A percentile compares a stretch with the other conserved stretches of the same genome.
Evolutionary conservation across 1,140 invertebrate species (phyloP).

Genomic region (Schlechtendalia chinensis): DNA sequence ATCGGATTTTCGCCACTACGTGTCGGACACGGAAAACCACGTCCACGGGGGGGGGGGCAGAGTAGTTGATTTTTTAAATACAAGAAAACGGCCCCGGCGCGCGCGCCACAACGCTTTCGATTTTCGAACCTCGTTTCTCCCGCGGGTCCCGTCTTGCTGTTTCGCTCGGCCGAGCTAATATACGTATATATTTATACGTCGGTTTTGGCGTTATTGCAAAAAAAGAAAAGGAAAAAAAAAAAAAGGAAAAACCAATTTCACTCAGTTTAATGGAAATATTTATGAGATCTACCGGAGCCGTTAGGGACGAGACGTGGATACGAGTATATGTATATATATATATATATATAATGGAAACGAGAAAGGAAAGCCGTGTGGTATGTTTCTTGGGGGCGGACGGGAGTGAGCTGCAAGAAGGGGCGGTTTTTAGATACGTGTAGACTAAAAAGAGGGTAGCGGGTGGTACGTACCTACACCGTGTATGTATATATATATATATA

Average conservation of each 20-base stretch:
- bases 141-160: neutral
- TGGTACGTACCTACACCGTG: neutral
- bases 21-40: neutral
- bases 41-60: neutral
- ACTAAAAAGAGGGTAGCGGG: neutral
- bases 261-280: constrained; percentile 48
- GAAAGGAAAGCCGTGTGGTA: neutral
- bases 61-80: neutral
- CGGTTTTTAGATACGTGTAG: too few species aligned
- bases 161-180: neutral
- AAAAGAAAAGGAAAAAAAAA: too few species aligned
- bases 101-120: constrained; percentile 36
- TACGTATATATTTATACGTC: constrained; percentile 14
- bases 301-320: neutral
- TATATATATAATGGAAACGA: too few species aligned
- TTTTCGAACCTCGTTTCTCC: constrained; percentile 22
- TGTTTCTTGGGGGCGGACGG: neutral
- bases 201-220: constrained; percentile 40
- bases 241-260: constrained; percentile 50
- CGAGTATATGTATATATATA: too few species aligned
- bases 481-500: neutral
- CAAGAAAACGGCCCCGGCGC: constrained; percentile 18
- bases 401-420: neutral
- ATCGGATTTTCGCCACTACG: too few species aligned
- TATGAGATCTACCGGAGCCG: constrained; percentile 45